Evolutionary conservation across 2,797 vertebrate species (phyloP), one percentile per base, ranked within the genome.

Genomic region (Emydoidea blandingii): DNA sequence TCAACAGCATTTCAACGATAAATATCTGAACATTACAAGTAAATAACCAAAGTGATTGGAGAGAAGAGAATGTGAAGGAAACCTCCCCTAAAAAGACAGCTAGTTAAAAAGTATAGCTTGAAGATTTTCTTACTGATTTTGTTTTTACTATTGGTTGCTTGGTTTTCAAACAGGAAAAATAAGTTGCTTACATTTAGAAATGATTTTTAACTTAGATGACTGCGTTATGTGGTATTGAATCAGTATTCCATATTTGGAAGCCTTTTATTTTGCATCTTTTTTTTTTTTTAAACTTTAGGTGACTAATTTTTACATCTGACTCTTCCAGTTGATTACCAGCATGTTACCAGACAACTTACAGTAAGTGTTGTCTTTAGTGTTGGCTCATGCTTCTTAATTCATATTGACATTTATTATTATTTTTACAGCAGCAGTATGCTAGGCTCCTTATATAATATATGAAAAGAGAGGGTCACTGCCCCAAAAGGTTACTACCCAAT

Each of bases 241-340:
- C 12, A 59, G 0, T 37, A 12, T 68, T 88, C 47, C 0, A 0
- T 80, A 34, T 59, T 91, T 47, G 62, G 37, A 90, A 49, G 34
- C 6, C 23, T 92, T 96, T 96, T 49, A 84, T 96, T 97, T 97
- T 96, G 92, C 44, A 89, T 94, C 2, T 95, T 29, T 89, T 88
- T 41, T 41, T 44, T 96, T 41, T 93, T 88, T 97, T 97, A 95
- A 91, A 93, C 92, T 44, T 84, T 95, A 98, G 94, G 93, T 96
- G 81, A 93, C 96, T 98, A 98, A 98, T 97, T 97, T 53, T 97
- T 98, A 97, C 97, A 85, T 97, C 94, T 98, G 94, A 93, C 95
- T 98, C 93, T 97, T 98, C 97, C 97, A 99, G 99, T 99, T 98
- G 98, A 99, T 98, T 99, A 99, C 93, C 99, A 99, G 97, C 98